A percentile compares a stretch with the other conserved stretches of the same genome.
Conservation (phyloP, 2,797 vertebrate species). For the Rhynchonycteris naso region DNA sequence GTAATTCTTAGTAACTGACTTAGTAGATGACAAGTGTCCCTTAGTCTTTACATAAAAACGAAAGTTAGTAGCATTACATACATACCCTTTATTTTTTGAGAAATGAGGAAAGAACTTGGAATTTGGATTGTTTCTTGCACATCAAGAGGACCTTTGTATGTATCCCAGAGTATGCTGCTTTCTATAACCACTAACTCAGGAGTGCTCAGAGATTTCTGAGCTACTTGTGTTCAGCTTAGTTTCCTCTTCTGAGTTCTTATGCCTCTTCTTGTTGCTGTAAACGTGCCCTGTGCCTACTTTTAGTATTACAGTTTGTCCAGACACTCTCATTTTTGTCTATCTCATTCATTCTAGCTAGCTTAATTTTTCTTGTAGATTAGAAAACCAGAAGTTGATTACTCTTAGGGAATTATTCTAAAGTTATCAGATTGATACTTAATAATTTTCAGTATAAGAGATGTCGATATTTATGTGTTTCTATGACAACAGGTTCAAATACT, state of each 20-base stretch:
- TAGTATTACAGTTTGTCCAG: neutral
- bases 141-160: neutral
- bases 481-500: slow-evolving; percentile 37
- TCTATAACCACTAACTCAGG: neutral
- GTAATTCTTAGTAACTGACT: neutral
- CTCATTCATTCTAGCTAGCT: neutral
- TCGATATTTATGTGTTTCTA: neutral
- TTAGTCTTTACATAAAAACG: slow-evolving; percentile 1
- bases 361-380: slow-evolving; percentile 35
- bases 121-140: slow-evolving; percentile 6
- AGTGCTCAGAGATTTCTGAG: neutral
- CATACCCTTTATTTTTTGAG: slow-evolving; percentile 39
- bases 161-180: neutral
- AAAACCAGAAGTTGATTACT: slow-evolving; percentile 44
- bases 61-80: neutral
- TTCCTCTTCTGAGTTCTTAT: slow-evolving; percentile 34
- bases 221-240: neutral
- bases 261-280: neutral
- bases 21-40: neutral
- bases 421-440: slow-evolving; percentile 52
- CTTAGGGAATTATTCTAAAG: neutral
- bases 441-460: slow-evolving; percentile 10
- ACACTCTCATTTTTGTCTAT: neutral
- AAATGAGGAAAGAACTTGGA: neutral
- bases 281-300: neutral